Conservation (phyloP, 2,797 vertebrate genomes). For the Cephalopachus bancanus region DNA sequence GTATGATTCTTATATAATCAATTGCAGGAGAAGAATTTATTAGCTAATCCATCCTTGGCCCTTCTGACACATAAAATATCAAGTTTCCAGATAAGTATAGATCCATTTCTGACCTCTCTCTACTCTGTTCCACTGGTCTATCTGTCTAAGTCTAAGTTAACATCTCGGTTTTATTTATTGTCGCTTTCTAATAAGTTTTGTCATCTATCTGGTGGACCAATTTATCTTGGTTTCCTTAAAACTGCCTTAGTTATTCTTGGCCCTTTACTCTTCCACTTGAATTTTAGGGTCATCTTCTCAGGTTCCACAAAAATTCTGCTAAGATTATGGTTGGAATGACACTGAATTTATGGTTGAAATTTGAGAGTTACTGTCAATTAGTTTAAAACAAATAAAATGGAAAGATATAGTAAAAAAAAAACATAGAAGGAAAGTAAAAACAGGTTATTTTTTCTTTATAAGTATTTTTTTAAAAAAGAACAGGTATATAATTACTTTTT, state of each 20-base stretch:
- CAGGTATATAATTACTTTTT: not conserved
- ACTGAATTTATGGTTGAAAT: constrained; percentile 67
- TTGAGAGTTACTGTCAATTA: constrained; percentile 30
- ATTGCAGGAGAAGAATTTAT: not conserved
- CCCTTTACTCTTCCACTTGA: constrained; percentile 35
- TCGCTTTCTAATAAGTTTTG: not conserved
- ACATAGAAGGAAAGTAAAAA: constrained; percentile 23
- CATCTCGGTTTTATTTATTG: not conserved
- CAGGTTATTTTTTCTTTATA: not conserved
- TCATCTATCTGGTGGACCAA: not conserved
- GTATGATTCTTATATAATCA: not conserved
- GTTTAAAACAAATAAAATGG: constrained; percentile 66
- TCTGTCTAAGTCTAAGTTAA: not conserved
- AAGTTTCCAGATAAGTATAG: not conserved
- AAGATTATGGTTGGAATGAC: constrained; percentile 44
- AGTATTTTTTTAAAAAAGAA: not conserved
- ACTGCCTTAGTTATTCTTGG: constrained; percentile 44
- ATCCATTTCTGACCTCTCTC: not conserved
- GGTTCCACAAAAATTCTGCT: constrained; percentile 16
- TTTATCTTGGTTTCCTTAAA: constrained; percentile 47
- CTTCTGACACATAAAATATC: not conserved
- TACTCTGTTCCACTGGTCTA: not conserved
- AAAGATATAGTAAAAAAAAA: constrained; percentile 33
- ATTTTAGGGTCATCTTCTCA: constrained; percentile 50
- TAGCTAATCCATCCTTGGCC: not conserved